These are phyloP conservation scores for Drosophila jambulina DNA, from an alignment of 1,140 invertebrate species.

Conservation along the genomic window DNA sequence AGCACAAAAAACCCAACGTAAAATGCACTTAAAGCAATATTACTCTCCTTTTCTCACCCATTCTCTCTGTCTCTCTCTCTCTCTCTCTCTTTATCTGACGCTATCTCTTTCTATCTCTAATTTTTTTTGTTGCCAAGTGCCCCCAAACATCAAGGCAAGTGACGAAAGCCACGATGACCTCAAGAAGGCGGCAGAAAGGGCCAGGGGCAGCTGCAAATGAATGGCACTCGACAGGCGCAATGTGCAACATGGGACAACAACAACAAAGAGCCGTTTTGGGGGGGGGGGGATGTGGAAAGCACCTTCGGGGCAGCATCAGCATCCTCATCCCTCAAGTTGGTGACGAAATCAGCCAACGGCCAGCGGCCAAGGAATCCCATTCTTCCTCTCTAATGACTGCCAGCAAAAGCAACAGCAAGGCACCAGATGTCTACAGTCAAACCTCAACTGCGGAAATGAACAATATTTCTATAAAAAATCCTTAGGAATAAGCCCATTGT, in stretches of 20 bases:
- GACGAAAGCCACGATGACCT: slow-evolving; percentile 66
- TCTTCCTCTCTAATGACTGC: slow-evolving; percentile 40
- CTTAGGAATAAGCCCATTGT: too few relatives aligned
- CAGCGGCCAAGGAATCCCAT: slow-evolving; percentile 43
- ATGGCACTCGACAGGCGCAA: slow-evolving; percentile 77
- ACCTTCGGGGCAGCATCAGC: slow-evolving; percentile 49
- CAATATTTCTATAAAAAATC: not conserved
- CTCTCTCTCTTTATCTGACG: slow-evolving; percentile 6
- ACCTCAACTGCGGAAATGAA: not conserved
- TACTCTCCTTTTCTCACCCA: not conserved
- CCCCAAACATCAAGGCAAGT: slow-evolving; percentile 76
- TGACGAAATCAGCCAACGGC: slow-evolving; percentile 36
- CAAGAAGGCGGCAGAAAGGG: slow-evolving; percentile 32
- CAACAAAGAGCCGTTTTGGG: slow-evolving; percentile 11
- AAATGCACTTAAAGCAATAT: slow-evolving; percentile 62
- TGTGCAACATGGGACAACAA: slow-evolving; percentile 66
- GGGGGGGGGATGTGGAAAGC: slow-evolving; percentile 20
- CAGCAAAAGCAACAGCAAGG: slow-evolving; percentile 14
- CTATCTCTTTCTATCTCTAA: not conserved
- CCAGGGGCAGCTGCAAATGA: slow-evolving; percentile 46
- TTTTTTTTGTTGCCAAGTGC: slow-evolving; percentile 59
- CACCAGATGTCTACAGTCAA: slow-evolving; percentile 33
- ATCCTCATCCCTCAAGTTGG: slow-evolving; percentile 1
- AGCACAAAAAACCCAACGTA: slow-evolving; percentile 7
- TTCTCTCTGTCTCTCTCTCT: not conserved